Base-by-base conservation (phyloP, 2,888 invertebrate species). In the Tyria jacobaeae region DNA sequence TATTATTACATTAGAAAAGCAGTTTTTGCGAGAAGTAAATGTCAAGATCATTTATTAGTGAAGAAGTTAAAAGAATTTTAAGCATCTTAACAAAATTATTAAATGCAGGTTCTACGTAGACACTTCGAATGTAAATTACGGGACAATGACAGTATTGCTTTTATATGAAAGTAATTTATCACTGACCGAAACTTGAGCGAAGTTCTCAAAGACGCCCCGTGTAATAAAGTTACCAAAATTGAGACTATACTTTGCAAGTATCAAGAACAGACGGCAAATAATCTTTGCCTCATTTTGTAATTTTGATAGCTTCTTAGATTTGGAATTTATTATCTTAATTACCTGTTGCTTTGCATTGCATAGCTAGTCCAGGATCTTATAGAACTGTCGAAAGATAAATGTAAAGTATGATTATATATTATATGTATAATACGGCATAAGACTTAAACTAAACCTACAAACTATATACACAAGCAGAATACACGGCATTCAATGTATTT, bases 151-250 rank as follows among this genome's bases (percentile, higher is more conserved):
- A 68, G 58, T 60, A 64, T 76, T 64, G 62, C 57, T 69, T 59
- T 59, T 57, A 59, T 75, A 72, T 59, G 60, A 64, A 68, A 70
- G 75, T 55, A 75, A 75, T 75, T 75, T 75, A 72, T 77, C 78
- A 75, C 71, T 68, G 66, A 59, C 61, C 64, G 47, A 72, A 70
- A 74, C 64, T 74, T 72, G 57, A 31, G 27, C 21, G n/a, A 73
- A 73, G 44, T 69, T 77, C 10, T 66, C 55, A 61, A 68, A 72
- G 61, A 47, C 62, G 41, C 49, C 35, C 24, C 37, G 60, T 63
- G 60, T 76, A 71, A 80, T 75, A 73, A 78, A 81, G 75, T 81
- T 77, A 55, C 64, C 31, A 75, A 79, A n/a, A 82, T 79, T 71
- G 78, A 76, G 77, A 73, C 63, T 61, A 55, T 47, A 31, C 60